Conservation (phyloP, 2,888 invertebrate genomes). For the Furcula furcula region DNA sequence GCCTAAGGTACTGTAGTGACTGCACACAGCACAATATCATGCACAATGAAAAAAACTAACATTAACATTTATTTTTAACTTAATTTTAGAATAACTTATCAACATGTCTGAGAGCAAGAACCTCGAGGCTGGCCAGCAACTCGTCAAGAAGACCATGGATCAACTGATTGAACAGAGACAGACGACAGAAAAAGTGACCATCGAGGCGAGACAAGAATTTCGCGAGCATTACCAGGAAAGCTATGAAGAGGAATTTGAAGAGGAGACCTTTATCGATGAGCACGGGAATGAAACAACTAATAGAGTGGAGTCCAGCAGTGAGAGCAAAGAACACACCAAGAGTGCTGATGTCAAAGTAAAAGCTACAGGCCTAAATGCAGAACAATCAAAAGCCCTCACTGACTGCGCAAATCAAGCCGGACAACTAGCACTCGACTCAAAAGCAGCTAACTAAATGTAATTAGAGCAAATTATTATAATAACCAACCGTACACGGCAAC, state of each 20-base stretch:
- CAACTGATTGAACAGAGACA: conserved; percentile 65
- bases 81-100: conserved; percentile 42
- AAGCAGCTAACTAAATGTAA: conserved; percentile 73
- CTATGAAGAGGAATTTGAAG: conserved; percentile 76
- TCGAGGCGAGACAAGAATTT: conserved; percentile 77
- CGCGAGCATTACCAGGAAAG: conserved; percentile 71
- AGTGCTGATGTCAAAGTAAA: conserved; percentile 77
- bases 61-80: conserved; percentile 16
- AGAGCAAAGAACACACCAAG: conserved; percentile 73
- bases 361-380: conserved; percentile 68
- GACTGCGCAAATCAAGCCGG: conserved; percentile 76
- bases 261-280: conserved; percentile 72
- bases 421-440: conserved; percentile 73
- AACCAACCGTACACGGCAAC: conserved; percentile 16
- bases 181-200: conserved; percentile 64
- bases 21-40: background rate
- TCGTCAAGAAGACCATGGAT: conserved; percentile 75
- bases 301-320: conserved; percentile 71
- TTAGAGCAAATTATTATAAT: conserved; percentile 27
- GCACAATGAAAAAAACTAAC: no score
- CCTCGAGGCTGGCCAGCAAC: conserved; percentile 70
- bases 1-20: background rate
- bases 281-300: conserved; percentile 72
- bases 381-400: conserved; percentile 73
- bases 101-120: conserved; percentile 67